These are phyloP conservation scores for Euthynnus affinis DNA, from an alignment of 2,797 vertebrate species.

Conservation along the genomic window DNA sequence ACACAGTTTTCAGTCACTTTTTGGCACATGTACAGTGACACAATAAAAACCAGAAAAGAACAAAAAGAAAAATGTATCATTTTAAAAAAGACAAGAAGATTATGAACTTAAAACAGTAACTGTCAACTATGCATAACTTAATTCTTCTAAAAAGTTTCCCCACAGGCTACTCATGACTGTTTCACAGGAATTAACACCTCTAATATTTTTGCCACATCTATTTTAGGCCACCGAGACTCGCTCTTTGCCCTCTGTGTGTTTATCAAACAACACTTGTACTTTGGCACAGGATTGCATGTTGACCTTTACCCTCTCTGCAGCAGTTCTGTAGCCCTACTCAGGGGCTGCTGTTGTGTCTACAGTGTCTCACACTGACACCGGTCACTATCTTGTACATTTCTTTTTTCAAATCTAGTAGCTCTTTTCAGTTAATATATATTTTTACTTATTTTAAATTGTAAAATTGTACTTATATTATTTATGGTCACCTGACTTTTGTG, in stretches of 20 bases:
- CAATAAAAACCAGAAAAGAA: neutral
- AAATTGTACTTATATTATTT: neutral
- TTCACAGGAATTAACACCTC: constrained; percentile 16
- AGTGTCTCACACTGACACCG: neutral
- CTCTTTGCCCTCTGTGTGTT: constrained; percentile 25
- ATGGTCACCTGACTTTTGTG: neutral
- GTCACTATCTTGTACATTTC: no score
- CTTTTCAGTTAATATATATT: neutral
- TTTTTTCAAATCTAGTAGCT: neutral
- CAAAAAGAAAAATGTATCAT: no score
- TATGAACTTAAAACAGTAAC: neutral
- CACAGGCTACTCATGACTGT: neutral
- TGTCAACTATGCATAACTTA: neutral
- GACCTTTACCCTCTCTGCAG: constrained; percentile 11
- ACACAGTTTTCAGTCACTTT: no score
- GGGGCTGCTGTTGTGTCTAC: constrained; percentile 10
- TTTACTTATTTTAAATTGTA: neutral
- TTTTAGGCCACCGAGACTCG: constrained; percentile 15
- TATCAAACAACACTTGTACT: constrained; percentile 32
- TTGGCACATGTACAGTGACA: no score
- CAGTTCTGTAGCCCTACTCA: constrained; percentile 18
- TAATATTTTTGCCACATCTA: constrained; percentile 22
- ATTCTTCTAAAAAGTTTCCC: neutral
- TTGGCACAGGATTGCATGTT: constrained; percentile 9
- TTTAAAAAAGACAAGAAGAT: no score